These are phyloP conservation scores for Zootoca vivipara DNA, from an alignment of 2,113 vertebrate genomes.

Conservation along the genomic window DNA sequence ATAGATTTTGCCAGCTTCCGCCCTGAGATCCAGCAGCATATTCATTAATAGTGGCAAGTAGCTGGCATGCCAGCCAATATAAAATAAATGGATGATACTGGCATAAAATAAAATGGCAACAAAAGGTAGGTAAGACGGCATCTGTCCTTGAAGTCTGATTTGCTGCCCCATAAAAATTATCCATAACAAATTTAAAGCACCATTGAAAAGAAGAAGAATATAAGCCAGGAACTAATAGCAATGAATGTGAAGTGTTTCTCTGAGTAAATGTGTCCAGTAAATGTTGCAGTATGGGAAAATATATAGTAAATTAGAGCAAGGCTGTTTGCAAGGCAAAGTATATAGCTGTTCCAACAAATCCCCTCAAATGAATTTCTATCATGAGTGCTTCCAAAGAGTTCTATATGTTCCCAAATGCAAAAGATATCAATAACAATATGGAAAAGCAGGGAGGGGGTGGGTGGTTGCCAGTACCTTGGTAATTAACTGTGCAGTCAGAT, in stretches of 20 bases:
- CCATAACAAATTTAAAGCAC: neutral
- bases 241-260: slow-evolving; percentile 7
- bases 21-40: neutral
- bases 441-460: neutral
- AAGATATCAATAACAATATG: neutral
- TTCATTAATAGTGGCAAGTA: neutral
- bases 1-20: slow-evolving; percentile 33
- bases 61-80: slow-evolving; percentile 5
- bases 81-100: slow-evolving; percentile 29
- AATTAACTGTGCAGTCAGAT: neutral
- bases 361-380: neutral
- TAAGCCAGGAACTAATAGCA: neutral
- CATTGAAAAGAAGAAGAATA: neutral
- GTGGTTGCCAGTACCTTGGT: neutral
- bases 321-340: neutral
- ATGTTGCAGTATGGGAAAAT: neutral
- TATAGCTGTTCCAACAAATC: neutral
- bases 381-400: neutral
- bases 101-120: neutral
- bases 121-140: neutral
- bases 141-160: neutral
- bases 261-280: neutral
- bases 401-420: neutral
- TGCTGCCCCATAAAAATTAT: neutral
- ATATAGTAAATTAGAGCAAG: neutral